Conservation (phyloP, 2,113 vertebrate species). For the Xenopus tropicalis region UCB_Xtro_10.0 CM004450.2:118185501-118186000, state of each 20-base stretch:
- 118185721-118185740: neutral
- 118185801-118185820: too few relatives aligned
- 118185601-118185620: slow-evolving; percentile 2
- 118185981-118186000: neutral
- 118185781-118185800: too few relatives aligned
- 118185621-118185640: neutral
- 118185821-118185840: too few relatives aligned
- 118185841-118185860: too few relatives aligned
- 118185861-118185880: too few relatives aligned
- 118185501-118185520: neutral
- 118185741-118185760: too few relatives aligned
- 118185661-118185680: neutral
- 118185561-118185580: neutral
- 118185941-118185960: neutral
- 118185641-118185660: neutral
- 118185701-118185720: neutral
- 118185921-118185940: slow-evolving; percentile 5
- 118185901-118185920: too few relatives aligned
- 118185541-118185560: neutral
- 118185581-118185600: neutral
- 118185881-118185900: too few relatives aligned
- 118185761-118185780: too few relatives aligned
- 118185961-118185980: neutral
- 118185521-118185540: neutral
- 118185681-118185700: neutral